Percentiles rank a stretch among this genome's conserved stretches.
phyloP scores from a whole-genome alignment of 2,113 vertebrate species.

The Dasyprocta punctata region DNA sequence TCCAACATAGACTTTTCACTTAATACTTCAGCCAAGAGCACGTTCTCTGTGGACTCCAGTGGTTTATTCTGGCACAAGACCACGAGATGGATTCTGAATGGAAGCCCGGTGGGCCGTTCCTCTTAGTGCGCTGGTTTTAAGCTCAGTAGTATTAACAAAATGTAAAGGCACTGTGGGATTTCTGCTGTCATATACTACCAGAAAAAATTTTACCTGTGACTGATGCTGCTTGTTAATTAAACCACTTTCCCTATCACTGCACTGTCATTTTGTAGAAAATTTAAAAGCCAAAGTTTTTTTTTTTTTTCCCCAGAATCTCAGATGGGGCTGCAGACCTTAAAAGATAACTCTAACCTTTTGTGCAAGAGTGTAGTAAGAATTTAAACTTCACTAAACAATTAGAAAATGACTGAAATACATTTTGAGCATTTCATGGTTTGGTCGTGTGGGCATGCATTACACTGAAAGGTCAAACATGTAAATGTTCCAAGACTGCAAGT shows the following conservation, averaged over 20 bases:
- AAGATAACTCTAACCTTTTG: neutral
- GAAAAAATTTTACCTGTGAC: neutral
- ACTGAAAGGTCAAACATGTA: constrained; percentile 64
- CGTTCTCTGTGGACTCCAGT: neutral
- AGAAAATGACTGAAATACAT: neutral
- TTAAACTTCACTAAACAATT: neutral
- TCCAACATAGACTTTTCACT: neutral
- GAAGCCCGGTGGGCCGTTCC: neutral
- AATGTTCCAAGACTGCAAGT: constrained; percentile 24
- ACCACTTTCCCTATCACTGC: neutral
- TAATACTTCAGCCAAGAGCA: neutral
- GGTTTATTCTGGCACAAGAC: neutral
- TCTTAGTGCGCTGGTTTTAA: neutral
- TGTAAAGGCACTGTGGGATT: neutral
- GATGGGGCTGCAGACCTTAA: neutral
- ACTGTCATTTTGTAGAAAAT: neutral
- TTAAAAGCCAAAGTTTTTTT: neutral
- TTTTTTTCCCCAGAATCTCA: neutral
- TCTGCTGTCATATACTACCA: neutral
- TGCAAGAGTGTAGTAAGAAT: neutral
- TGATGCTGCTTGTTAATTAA: neutral
- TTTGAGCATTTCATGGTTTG: neutral
- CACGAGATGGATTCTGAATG: neutral
- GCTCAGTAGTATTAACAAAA: neutral
- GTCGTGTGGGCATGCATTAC: neutral